phyloP scores from a whole-genome alignment of 2,888 invertebrate species.

The Schizotus pectinicornis region DNA sequence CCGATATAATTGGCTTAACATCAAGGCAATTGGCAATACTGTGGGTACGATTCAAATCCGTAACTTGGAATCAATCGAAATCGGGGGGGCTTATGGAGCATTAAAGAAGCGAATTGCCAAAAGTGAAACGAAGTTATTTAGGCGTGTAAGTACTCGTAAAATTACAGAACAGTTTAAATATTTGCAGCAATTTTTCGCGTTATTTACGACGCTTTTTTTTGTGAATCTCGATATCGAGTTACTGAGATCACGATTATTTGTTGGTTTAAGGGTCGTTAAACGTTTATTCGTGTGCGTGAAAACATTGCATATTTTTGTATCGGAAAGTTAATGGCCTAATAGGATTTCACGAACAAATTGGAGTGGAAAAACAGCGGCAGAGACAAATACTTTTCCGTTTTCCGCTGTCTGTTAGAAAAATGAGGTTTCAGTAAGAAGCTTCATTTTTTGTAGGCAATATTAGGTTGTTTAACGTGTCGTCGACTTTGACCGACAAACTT shows the following conservation, averaged over 20 bases:
- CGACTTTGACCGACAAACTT: no score
- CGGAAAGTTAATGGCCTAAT: slow-evolving; percentile 1
- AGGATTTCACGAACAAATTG: neutral
- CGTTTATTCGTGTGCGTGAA: slow-evolving; percentile 3
- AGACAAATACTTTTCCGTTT: neutral
- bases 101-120: neutral
- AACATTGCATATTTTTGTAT: slow-evolving; percentile 8
- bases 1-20: slow-evolving; percentile 20
- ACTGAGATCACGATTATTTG: slow-evolving; percentile 7
- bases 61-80: slow-evolving; percentile 1
- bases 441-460: no score
- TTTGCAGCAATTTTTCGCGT: slow-evolving; percentile 8
- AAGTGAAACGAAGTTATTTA: neutral
- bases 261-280: slow-evolving; percentile 4
- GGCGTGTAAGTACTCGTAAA: neutral
- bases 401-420: no score
- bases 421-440: no score
- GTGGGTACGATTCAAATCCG: slow-evolving; percentile 5
- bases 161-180: slow-evolving; percentile 4
- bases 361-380: neutral
- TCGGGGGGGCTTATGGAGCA: neutral
- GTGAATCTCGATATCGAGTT: slow-evolving; percentile 3
- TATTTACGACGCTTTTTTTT: slow-evolving; percentile 7
- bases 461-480: no score
- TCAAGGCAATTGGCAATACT: slow-evolving; percentile 24